These are phyloP conservation scores for Elysia crispata DNA, from an alignment of 2,888 invertebrate genomes.

Conservation along the genomic window DNA sequence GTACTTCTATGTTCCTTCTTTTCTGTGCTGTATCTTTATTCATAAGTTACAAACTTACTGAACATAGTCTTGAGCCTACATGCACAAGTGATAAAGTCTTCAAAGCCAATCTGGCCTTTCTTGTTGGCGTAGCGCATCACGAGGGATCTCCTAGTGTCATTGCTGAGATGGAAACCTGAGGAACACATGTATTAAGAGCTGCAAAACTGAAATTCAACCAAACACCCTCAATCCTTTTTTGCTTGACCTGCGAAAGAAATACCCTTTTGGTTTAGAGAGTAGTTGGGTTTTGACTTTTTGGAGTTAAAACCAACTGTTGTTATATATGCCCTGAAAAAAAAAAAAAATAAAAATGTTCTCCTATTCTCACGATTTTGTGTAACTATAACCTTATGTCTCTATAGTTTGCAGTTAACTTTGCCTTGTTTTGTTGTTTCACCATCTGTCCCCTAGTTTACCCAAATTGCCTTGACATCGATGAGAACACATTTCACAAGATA, in stretches of 20 bases:
- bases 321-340: no score
- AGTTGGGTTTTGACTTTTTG: not conserved
- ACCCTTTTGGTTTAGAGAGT: not conserved
- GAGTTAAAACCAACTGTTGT: not conserved
- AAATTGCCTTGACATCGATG: no score
- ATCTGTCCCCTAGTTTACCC: no score
- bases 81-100: conserved; percentile 96
- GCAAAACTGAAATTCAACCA: not conserved
- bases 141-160: conserved; percentile 90
- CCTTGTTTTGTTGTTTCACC: no score
- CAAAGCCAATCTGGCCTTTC: conserved; percentile 91
- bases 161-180: conserved; percentile 88
- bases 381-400: no score
- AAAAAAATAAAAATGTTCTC: no score
- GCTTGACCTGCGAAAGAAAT: not conserved
- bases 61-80: conserved; percentile 96
- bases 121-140: conserved; percentile 88
- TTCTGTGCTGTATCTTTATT: no score
- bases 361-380: no score
- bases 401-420: no score
- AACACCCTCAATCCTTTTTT: not conserved
- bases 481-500: no score
- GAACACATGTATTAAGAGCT: not conserved
- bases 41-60: no score
- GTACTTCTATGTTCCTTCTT: no score